phyloP scores from a whole-genome alignment of 2,888 invertebrate genomes.

The Clepsis dumicolana region DNA sequence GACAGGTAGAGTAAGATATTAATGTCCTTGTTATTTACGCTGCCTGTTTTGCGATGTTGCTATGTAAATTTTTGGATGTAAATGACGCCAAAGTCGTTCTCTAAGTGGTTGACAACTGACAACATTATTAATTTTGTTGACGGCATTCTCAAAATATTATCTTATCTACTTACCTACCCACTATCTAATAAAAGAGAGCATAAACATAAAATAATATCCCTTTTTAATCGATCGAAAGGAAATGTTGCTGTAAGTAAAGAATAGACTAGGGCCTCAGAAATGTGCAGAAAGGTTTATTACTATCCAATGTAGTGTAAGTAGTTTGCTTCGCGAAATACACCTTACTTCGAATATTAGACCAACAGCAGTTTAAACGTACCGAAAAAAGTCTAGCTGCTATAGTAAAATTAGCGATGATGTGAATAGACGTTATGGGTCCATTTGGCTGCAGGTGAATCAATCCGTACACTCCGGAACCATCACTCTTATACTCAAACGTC shows the following conservation, averaged over 20 bases:
- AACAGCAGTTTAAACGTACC: conserved; percentile 56
- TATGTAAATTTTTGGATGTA: conserved; percentile 14
- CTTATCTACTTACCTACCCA: background rate
- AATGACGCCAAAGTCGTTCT: background rate
- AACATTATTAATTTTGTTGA: conserved; percentile 4
- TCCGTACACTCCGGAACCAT: conserved; percentile 62
- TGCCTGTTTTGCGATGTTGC: conserved; percentile 12
- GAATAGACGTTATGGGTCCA: conserved; percentile 57
- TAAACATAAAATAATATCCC: too few species aligned
- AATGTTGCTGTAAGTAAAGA: too few species aligned
- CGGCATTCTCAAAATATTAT: conserved; percentile 1
- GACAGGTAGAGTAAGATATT: background rate
- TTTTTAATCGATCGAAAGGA: too few species aligned
- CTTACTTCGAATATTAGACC: background rate
- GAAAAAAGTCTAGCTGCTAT: conserved; percentile 59
- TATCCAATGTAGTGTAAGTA: too few species aligned
- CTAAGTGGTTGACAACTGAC: background rate
- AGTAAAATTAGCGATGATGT: conserved; percentile 64
- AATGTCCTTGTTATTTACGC: conserved; percentile 8
- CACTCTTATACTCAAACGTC: conserved; percentile 65
- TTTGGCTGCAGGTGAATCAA: conserved; percentile 58
- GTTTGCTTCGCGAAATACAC: too few species aligned
- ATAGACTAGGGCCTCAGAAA: too few species aligned
- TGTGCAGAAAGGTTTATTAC: too few species aligned
- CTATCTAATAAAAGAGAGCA: too few species aligned